phyloP scores from a whole-genome alignment of 2,888 invertebrate species.

The Machimus atricapillus region DNA sequence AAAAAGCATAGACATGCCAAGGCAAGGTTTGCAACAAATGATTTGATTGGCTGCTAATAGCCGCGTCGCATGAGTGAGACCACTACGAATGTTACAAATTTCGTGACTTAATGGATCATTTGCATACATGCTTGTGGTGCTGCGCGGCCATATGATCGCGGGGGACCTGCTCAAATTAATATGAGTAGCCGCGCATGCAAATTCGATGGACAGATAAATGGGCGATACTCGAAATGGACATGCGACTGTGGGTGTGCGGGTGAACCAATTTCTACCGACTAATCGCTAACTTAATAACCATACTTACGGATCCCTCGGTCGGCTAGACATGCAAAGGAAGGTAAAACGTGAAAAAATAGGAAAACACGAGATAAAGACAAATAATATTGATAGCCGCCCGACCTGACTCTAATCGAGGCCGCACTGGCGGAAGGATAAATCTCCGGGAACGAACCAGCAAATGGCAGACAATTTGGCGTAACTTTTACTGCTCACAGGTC shows the following conservation, averaged over 20 bases:
- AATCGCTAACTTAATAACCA: not conserved
- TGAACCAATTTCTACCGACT: not conserved
- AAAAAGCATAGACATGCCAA: slow-evolving; percentile 1
- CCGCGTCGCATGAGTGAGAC: slow-evolving; percentile 19
- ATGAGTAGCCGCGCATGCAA: not conserved
- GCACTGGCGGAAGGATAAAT: slow-evolving; percentile 10
- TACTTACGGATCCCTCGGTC: slow-evolving; percentile 46
- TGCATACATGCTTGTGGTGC: slow-evolving; percentile 1
- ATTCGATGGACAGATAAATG: not conserved
- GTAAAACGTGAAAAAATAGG: not conserved
- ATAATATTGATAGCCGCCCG: not conserved
- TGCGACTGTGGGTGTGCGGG: not conserved
- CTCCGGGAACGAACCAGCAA: not conserved
- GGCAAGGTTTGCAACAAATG: not conserved
- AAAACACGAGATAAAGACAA: not conserved
- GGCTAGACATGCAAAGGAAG: slow-evolving; percentile 46
- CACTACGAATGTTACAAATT: slow-evolving; percentile 15
- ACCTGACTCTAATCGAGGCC: not conserved
- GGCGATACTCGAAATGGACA: not conserved
- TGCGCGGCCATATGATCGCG: not conserved
- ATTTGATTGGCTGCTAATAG: slow-evolving; percentile 22
- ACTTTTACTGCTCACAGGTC: slow-evolving; percentile 2
- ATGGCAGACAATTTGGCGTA: slow-evolving; percentile 37
- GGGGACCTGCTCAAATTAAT: not conserved
- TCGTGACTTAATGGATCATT: slow-evolving; percentile 36